These are phyloP conservation scores for Metellina segmentata DNA, from an alignment of 2,888 invertebrate species.

Conservation along the genomic window DNA sequence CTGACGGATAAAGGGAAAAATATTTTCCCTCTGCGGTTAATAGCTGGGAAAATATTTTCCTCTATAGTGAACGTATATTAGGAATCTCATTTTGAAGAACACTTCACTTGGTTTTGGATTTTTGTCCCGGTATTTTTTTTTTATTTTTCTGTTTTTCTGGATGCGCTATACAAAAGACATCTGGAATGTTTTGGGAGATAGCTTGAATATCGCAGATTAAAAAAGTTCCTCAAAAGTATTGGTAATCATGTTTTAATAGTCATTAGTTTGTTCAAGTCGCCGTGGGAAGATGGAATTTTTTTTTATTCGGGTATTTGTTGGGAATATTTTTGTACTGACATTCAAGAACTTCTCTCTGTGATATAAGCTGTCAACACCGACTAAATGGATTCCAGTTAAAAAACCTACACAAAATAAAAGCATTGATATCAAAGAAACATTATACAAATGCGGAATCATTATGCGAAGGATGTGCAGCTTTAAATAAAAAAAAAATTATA, in stretches of 20 bases:
- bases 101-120: background rate
- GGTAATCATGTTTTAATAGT: background rate
- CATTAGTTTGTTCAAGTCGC: background rate
- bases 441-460: too few species aligned
- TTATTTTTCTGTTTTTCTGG: too few species aligned
- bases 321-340: too few species aligned
- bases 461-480: too few species aligned
- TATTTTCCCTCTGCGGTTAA: slow-evolving; percentile 51
- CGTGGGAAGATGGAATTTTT: too few species aligned
- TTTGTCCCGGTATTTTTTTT: background rate
- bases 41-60: slow-evolving; percentile 55
- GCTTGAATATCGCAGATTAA: background rate
- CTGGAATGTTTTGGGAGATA: background rate
- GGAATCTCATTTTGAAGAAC: slow-evolving; percentile 35
- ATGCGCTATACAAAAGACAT: background rate
- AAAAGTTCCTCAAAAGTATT: background rate
- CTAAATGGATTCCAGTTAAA: too few species aligned
- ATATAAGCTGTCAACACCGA: too few species aligned
- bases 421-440: too few species aligned
- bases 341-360: too few species aligned
- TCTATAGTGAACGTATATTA: slow-evolving; percentile 24
- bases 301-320: too few species aligned
- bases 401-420: too few species aligned
- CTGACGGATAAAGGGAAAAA: slow-evolving; percentile 31
- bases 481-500: too few species aligned